Evolutionary conservation across 2,797 vertebrate genomes (phyloP), one percentile per base, ranked within the genome.

Genomic region (Heterohyrax brucei): DNA sequence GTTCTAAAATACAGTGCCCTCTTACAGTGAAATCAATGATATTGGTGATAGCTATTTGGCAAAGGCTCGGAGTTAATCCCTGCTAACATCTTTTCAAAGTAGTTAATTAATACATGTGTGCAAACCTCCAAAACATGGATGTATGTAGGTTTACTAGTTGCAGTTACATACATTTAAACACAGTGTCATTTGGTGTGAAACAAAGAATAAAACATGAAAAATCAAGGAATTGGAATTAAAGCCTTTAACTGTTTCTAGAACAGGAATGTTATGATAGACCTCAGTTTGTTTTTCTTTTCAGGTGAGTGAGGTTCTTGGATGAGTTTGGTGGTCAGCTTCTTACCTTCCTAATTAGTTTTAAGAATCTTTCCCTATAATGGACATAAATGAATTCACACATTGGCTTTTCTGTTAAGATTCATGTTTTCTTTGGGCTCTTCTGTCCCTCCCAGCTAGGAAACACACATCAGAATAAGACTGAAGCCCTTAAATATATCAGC

Each of bases 11-110:
- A 77, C 64, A 94, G 14, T 56, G 87, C 91, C 39, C 75, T 95
- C 91, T 96, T 78, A 81, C 95, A 82, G 89, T 80, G 96, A 95
- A 96, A 95, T 97, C 96, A 94, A 79, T 96, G 93, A 56, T 61
- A 95, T 97, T 95, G 93, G 78, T 96, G 93, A 56, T 61, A 84
- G 76, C 64, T 95, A 70, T 97, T 92, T 97, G 93, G 94, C 96
- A 97, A 77, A 95, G 82, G 59, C 83, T 97, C 95, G 96, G 70
- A 96, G 80, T 92, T 92, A 94, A 94, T 93, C 44, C 53, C 53
- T 59, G 16, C 92, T 96, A 97, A 95, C 88, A 89, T 95, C 76
- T 91, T 94, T 96, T 95, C 95, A 93, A 96, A 87, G 53, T 62
- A 22, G 88, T 92, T 97, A 89, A 96, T 97, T 96, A 96, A 86